phyloP scores from a whole-genome alignment of 2,797 vertebrate genomes.

The Mionectes olivaceus region DNA sequence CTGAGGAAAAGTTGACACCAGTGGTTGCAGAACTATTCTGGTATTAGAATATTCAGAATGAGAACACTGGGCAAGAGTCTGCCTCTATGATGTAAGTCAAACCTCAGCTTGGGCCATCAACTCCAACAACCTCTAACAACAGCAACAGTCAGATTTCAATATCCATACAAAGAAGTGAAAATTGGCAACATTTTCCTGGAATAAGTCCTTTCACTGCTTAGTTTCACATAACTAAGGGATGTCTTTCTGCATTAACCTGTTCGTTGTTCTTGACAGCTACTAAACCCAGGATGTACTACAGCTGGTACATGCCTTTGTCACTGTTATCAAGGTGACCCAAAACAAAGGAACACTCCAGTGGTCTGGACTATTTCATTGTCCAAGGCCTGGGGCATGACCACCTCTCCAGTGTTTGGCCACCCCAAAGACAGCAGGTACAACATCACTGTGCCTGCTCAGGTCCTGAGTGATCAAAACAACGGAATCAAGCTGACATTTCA shows the following conservation, averaged over 20 bases:
- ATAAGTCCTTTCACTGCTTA: neutral
- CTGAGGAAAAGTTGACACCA: neutral
- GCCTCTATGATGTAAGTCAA: neutral
- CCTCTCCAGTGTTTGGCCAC: fast-evolving
- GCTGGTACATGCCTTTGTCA: neutral
- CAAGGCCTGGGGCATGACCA: neutral
- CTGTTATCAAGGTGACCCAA: neutral
- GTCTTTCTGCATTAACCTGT: neutral
- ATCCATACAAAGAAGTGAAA: neutral
- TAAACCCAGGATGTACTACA: neutral
- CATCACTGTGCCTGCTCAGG: neutral
- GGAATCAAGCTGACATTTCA: neutral
- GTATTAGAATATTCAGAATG: neutral
- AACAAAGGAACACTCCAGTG: neutral
- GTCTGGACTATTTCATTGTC: fast-evolving
- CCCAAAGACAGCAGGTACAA: fast-evolving
- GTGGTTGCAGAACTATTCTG: neutral
- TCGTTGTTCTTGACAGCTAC: neutral
- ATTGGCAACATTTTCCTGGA: neutral
- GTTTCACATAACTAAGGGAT: no score
- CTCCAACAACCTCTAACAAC: neutral
- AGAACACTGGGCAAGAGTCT: neutral
- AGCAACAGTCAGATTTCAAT: neutral
- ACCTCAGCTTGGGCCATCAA: neutral
- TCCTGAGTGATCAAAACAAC: neutral